Percentiles rank a stretch among this genome's conserved stretches.
phyloP scores from a whole-genome alignment of 1,140 invertebrate species.

The Anastrepha ludens region DNA sequence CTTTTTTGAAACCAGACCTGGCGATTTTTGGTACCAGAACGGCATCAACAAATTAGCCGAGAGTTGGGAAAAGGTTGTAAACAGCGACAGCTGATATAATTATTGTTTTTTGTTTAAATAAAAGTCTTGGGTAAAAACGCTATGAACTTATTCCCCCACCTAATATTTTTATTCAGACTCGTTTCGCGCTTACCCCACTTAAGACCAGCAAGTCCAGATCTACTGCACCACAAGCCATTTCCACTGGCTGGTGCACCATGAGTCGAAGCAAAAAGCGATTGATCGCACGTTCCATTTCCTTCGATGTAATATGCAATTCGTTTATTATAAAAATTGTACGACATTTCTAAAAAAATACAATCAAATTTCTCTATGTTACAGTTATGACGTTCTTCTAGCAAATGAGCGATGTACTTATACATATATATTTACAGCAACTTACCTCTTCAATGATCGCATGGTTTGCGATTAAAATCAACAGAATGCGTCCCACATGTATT shows the following conservation, averaged over 20 bases:
- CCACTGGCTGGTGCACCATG: conserved; percentile 55
- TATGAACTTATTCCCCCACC: too few relatives aligned
- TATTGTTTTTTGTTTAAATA: too few relatives aligned
- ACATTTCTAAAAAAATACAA: conserved; percentile 62
- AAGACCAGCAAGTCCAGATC: conserved; percentile 64
- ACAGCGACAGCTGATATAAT: too few relatives aligned
- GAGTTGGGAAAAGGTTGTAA: too few relatives aligned
- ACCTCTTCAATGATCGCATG: conserved; percentile 63
- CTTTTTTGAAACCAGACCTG: too few relatives aligned
- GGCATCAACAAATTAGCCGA: too few relatives aligned
- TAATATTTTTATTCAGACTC: too few relatives aligned
- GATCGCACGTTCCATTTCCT: conserved; percentile 60
- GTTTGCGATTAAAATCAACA: conserved; percentile 61
- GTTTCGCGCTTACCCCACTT: conserved; percentile 63
- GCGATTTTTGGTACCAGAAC: too few relatives aligned
- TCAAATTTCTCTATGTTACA: neutral
- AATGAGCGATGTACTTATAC: too few relatives aligned
- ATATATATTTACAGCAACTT: conserved; percentile 17
- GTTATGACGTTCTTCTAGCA: too few relatives aligned
- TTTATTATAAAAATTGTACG: conserved; percentile 61
- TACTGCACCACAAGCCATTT: conserved; percentile 62
- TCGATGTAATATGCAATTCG: conserved; percentile 57
- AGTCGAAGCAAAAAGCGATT: conserved; percentile 67
- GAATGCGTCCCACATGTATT: conserved; percentile 62
- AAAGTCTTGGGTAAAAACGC: too few relatives aligned